Evolutionary conservation across 2,888 invertebrate genomes (phyloP).

Genomic region (Ichneumon xanthorius): DNA sequence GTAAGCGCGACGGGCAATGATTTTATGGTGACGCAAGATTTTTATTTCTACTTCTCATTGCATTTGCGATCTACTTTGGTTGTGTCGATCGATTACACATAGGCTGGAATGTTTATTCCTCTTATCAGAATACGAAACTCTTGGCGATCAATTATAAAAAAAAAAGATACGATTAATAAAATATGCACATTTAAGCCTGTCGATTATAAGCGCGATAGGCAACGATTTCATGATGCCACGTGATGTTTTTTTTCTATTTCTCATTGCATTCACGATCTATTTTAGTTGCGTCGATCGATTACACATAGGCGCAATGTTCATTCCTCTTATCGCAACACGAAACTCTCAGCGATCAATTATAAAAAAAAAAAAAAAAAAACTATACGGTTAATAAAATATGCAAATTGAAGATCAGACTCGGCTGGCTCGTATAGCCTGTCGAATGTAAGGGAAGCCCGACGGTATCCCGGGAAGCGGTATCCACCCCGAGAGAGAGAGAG

Average conservation of each 20-base stretch:
- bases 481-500: conserved; percentile 16
- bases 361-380: conserved; percentile 9
- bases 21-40: conserved; percentile 34
- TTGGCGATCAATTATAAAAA: conserved; percentile 43
- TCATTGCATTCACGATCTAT: no score
- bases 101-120: no score
- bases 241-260: no score
- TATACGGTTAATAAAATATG: conserved; percentile 46
- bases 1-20: no score
- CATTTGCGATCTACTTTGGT: neutral
- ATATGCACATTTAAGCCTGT: conserved; percentile 46
- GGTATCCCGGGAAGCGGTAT: conserved; percentile 9
- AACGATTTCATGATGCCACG: no score
- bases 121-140: neutral
- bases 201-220: neutral
- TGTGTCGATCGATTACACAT: no score
- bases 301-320: no score
- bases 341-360: conserved; percentile 42
- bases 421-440: neutral
- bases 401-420: conserved; percentile 50
- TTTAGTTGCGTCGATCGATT: neutral
- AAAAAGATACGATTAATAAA: conserved; percentile 31
- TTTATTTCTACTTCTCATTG: conserved; percentile 25
- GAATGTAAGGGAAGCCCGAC: conserved; percentile 8
- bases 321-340: neutral